A percentile compares a stretch with the other conserved stretches of the same genome.
These are phyloP conservation scores for Epistrophe eligans DNA, from an alignment of 2,888 invertebrate species.

Conservation along the genomic window DNA sequence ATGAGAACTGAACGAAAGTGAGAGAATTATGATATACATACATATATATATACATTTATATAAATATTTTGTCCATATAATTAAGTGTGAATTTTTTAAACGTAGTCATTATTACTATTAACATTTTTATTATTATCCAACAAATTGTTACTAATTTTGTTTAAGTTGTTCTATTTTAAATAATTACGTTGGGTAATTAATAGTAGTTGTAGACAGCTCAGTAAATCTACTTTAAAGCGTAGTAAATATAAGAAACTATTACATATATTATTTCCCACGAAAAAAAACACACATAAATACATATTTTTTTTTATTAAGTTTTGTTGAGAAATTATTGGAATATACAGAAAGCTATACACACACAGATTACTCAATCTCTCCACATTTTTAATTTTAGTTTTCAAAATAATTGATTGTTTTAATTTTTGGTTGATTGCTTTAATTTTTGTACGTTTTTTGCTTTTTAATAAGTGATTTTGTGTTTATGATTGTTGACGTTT, in stretches of 20 bases:
- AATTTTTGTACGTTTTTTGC: neutral
- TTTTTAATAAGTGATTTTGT: neutral
- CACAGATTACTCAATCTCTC: slow-evolving; percentile 19
- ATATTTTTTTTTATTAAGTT: slow-evolving; percentile 38
- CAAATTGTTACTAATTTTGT: slow-evolving; percentile 72
- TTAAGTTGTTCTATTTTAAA: slow-evolving; percentile 53
- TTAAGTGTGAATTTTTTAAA: slow-evolving; percentile 70
- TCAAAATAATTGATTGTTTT: slow-evolving; percentile 18
- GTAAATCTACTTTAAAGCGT: slow-evolving; percentile 41
- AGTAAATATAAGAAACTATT: slow-evolving; percentile 39
- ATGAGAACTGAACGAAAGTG: slow-evolving; percentile 42
- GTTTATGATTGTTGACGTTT: neutral
- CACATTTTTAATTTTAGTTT: slow-evolving; percentile 14
- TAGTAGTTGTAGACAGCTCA: slow-evolving; percentile 42
- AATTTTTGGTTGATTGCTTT: slow-evolving; percentile 50
- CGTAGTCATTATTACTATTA: slow-evolving; percentile 69
- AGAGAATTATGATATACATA: slow-evolving; percentile 36
- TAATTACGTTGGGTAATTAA: slow-evolving; percentile 50
- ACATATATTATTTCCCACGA: slow-evolving; percentile 30
- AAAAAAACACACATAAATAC: slow-evolving; percentile 19
- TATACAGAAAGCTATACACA: slow-evolving; percentile 41
- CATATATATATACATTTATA: slow-evolving; percentile 48
- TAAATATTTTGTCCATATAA: slow-evolving; percentile 72
- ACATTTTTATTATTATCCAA: slow-evolving; percentile 57
- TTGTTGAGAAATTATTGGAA: slow-evolving; percentile 46